Evolutionary conservation across 2,113 vertebrate species (phyloP).

Genomic region (Solenodon paradoxus): DNA sequence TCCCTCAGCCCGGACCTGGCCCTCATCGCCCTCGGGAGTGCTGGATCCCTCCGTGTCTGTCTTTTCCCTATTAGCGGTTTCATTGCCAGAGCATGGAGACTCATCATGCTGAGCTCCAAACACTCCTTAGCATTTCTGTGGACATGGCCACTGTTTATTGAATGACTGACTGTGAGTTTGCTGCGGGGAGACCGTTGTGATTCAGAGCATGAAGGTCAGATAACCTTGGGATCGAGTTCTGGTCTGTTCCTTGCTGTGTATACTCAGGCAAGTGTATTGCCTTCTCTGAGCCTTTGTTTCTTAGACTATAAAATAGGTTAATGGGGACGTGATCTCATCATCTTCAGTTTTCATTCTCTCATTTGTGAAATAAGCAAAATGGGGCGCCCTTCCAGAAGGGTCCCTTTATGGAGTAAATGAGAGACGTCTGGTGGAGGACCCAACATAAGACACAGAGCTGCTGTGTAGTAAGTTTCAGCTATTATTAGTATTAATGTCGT

Average conservation of each 20-base stretch:
- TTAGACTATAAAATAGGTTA: not conserved
- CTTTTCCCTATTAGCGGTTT: not conserved
- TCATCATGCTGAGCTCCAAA: not conserved
- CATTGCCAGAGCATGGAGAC: not conserved
- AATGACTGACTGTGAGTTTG: not conserved
- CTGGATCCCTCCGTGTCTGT: not conserved
- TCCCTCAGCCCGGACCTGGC: no score
- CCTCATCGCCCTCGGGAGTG: not conserved
- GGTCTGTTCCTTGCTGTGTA: not conserved
- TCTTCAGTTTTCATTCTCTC: not conserved
- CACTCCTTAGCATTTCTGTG: not conserved
- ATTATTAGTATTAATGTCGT: not conserved
- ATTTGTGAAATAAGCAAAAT: not conserved
- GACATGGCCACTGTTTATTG: not conserved
- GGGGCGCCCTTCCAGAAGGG: not conserved
- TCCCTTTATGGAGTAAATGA: not conserved
- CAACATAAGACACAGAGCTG: not conserved
- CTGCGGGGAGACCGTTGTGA: not conserved
- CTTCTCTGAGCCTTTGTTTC: not conserved
- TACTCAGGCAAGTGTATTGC: not conserved
- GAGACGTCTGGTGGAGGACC: no score
- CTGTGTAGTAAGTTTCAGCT: not conserved
- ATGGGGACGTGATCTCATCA: not conserved
- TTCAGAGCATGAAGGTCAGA: not conserved
- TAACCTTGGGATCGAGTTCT: not conserved